These are phyloP conservation scores for Drosophila littoralis DNA, from an alignment of 1,140 invertebrate species.

Conservation along the genomic window DNA sequence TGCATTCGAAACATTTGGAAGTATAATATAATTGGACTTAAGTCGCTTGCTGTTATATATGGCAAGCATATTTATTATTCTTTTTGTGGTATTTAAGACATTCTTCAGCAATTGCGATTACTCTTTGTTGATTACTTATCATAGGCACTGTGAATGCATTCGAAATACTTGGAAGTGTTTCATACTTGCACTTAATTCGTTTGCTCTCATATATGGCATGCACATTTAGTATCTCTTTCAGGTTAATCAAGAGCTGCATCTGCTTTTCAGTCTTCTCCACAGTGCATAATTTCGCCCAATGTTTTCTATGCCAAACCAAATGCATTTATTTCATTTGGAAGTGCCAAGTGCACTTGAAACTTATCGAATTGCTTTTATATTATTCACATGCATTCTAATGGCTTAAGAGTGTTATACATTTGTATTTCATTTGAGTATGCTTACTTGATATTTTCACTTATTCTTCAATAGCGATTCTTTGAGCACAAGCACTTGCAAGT, in stretches of 20 bases:
- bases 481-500: no score
- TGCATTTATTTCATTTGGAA: no score
- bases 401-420: no score
- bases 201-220: neutral
- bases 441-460: no score
- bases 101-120: neutral
- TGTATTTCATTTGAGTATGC: no score
- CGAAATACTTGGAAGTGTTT: neutral
- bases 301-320: no score
- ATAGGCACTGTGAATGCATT: neutral
- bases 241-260: neutral
- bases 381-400: no score
- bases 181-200: neutral
- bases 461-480: no score
- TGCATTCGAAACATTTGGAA: neutral
- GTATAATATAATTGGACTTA: neutral
- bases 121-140: neutral
- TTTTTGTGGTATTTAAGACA: neutral
- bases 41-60: neutral
- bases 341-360: no score
- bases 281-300: no score
- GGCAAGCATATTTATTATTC: neutral
- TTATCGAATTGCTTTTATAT: no score
- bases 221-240: neutral
- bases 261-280: no score